Conservation (phyloP, 2,797 vertebrate species). For the Sternotherus odoratus region DNA sequence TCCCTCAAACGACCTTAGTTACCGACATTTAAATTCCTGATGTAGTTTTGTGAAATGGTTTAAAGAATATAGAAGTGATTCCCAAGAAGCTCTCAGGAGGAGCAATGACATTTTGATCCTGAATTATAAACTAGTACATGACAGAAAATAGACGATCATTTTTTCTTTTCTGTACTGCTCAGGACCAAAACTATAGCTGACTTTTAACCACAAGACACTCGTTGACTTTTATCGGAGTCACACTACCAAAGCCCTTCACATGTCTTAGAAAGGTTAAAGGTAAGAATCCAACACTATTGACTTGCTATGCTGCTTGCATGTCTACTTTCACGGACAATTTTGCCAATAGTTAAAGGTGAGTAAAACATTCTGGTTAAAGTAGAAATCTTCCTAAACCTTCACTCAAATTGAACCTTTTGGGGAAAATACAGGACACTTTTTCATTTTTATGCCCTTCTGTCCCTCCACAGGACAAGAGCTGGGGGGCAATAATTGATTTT, state of each 20-base stretch:
- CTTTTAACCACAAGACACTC: not conserved
- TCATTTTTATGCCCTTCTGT: not conserved
- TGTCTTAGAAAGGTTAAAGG: conserved; percentile 23
- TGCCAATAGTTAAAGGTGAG: conserved; percentile 4
- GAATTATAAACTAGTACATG: not conserved
- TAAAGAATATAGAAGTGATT: conserved; percentile 14
- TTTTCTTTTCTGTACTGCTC: not conserved
- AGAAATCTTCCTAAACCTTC: not conserved
- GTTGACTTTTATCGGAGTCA: not conserved
- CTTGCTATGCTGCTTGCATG: not conserved
- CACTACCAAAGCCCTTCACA: not conserved
- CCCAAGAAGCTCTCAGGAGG: not conserved
- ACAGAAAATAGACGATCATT: not conserved
- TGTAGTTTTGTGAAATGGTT: conserved; percentile 7
- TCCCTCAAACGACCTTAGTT: not conserved
- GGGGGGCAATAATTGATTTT: not conserved
- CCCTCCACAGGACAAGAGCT: not conserved
- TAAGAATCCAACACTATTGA: not conserved
- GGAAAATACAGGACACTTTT: not conserved
- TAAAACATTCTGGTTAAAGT: not conserved
- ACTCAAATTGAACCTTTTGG: not conserved
- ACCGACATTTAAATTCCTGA: conserved; percentile 17
- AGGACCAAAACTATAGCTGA: conserved; percentile 7
- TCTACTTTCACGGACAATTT: conserved; percentile 20
- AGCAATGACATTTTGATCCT: not conserved